Evolutionary conservation across 1,140 invertebrate species (phyloP), one percentile per base, ranked within the genome.

Genomic region (Drosophila carrolli): DNA sequence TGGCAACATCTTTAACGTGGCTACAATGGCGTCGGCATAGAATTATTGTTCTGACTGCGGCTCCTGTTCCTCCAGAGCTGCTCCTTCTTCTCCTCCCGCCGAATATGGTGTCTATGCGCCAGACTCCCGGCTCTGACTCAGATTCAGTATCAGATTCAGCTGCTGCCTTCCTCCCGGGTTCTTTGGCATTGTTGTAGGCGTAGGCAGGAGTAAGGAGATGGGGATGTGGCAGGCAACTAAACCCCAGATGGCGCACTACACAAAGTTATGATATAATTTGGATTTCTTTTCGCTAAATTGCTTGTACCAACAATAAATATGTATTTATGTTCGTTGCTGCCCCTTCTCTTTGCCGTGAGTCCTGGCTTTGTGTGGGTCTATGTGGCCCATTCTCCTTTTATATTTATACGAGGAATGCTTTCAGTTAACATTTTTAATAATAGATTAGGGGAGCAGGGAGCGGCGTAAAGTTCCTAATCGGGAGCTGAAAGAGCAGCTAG

Each of bases 221-320:
- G 50, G 27, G 16, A 50, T 29, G 48, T 32, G 48, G 16, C 44
- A 47, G 75, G 78, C 83, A 89, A 89, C 84, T 89, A 89, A 89
- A 89, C 84, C 84, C 84, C 84, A 89, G 84, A 89, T 89, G 84
- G 84, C 84, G 84, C 84, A 89, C 84, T 89, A 89, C 84, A 89
- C 84, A 89, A 89, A 89, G 84, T 89, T 89, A 89, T 89, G 84
- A 89, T 89, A 89, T 89, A 89, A 89, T 89, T 89, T 89, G 84
- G 84, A 89, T 89, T 89, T 89, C 84, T 89, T 89, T 89, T 89
- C 85, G 84, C 85, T 89, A 89, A 89, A 89, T 89, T 89, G 84
- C 84, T 89, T 89, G 85, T 89, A 89, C 84, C 84, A 89, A 89
- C 85, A 85, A 89, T 90, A 89, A 90, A 89, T 89, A 90, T 85